Evolutionary conservation across 2,113 vertebrate genomes (phyloP), one percentile per base, ranked within the genome.

Genomic region (Genyomyrus donnyi): DNA sequence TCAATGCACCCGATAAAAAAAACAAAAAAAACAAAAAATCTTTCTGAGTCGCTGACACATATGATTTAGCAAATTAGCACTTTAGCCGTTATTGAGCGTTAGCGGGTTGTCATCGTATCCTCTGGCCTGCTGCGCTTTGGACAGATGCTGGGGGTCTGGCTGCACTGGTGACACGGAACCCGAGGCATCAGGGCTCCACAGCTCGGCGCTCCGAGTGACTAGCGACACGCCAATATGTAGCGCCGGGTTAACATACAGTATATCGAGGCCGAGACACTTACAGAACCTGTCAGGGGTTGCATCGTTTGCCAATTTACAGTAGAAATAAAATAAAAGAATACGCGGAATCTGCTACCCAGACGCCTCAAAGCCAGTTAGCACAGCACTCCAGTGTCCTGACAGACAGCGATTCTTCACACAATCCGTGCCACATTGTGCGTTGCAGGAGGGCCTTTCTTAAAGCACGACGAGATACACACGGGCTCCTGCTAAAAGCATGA

Each of bases 1-100:
- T 35, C 90, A 88, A 45, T 89, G 85, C 58, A 77, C 87, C 90
- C 86, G 87, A 85, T 91, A 89, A 91, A 91, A 85, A 89, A 91
- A 85, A 77, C 2, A 39, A 48, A 48, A 85, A 56, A 45, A 87
- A 74, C 58, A 39, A 85, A 42, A 56, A 45, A 87, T 84, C 74
- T 53, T 24, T 89, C 52, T 31, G 13, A 89, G 80, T 19, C 7
- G 24, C 35, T 46, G 42, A 62, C 89, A 48, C 17, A 89, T 62
- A 31, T 62, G 21, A 77, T 85, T 62, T 85, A 19, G 39, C 35
- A 56, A 56, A 66, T 83, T 85, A 62, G 13, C 53, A 62, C 80
- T 53, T 52, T 21, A 35, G 21, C 42, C 53, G 7, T 35, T 85
- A 45, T 56, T 85, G 42, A 85, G 42, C 24, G 50, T 52, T 62